Percentiles rank a stretch among this genome's conserved stretches.
phyloP scores from a whole-genome alignment of 2,113 vertebrate genomes.

The Azemiops feae region DNA sequence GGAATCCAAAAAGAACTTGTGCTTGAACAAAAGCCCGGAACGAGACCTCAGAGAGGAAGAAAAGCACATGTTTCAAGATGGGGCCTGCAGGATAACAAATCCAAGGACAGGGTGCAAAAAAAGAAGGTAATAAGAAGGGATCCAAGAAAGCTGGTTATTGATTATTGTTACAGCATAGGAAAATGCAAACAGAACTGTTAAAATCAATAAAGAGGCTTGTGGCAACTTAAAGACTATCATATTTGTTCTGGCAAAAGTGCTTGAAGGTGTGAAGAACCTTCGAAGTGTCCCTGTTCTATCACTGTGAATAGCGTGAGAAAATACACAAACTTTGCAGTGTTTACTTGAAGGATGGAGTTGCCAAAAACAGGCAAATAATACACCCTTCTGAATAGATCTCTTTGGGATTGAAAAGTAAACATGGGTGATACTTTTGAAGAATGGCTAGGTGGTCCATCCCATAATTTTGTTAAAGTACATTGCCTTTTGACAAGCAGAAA shows the following conservation, averaged over 20 bases:
- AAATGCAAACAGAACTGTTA: constrained; percentile 59
- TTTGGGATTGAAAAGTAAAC: constrained; percentile 6
- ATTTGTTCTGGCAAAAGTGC: not conserved
- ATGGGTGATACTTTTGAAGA: not conserved
- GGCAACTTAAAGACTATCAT: not conserved
- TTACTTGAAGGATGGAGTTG: not conserved
- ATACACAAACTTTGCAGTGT: not conserved
- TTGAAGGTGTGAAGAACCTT: constrained; percentile 25
- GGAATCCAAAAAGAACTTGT: constrained; percentile 75
- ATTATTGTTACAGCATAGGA: constrained; percentile 38
- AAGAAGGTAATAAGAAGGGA: constrained; percentile 41
- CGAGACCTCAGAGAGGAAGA: constrained; percentile 70
- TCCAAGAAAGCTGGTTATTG: constrained; percentile 36
- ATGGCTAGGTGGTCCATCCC: constrained; percentile 10
- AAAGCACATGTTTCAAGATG: constrained; percentile 60
- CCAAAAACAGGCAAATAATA: not conserved
- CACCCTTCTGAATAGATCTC: not conserved
- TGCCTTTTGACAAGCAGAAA: not conserved
- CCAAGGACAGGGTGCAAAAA: constrained; percentile 61
- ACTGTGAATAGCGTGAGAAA: not conserved
- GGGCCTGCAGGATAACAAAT: constrained; percentile 51
- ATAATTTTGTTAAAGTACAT: not conserved
- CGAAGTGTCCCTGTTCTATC: constrained; percentile 11
- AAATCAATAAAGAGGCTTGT: not conserved
- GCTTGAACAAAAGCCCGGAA: constrained; percentile 77